Evolutionary conservation across 2,113 vertebrate genomes (phyloP), one percentile per base, ranked within the genome.

Genomic region (Corydoras maculifer): DNA sequence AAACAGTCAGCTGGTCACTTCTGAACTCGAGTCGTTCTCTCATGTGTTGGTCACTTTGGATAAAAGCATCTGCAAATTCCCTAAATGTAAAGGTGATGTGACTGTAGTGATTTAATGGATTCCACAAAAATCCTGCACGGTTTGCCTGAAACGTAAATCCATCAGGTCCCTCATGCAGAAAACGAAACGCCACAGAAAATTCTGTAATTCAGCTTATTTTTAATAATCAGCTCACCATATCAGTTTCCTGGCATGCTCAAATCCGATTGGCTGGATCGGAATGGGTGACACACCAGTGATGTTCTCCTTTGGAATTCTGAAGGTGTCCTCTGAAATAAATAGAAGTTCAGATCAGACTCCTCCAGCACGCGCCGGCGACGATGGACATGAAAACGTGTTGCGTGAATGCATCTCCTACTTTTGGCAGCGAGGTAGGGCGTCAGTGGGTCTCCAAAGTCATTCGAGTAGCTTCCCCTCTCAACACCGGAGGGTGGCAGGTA

Each of bases 201-300:
- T 43, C 35, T 43, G 18, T 25, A 25, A 43, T 43, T 43, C 1
- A 43, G 7, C 35, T 43, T 43, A 43, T 43, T 43, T 43, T 43
- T 43, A 43, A 43, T 43, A 43, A 57, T 57, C n/a, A 2, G 81
- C 91, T 82, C 62, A 96, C 94, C 94, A 92, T 70, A 96, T 94
- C n/a, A 96, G 82, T 2, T 0, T 61, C 58, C 79, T 73, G 2
- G 94, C 94, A 60, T 94, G 91, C 71, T 90, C 86, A 76, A 92
- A 96, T 73, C 93, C 91, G 5, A 96, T 96, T 65, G 94, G 94
- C 68, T 95, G 93, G n/a, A 81, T 85, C 2, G 93, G 93, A 82
- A 96, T 92, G 3, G 92, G 92, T 12, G 92, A 91, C 49, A 92
- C 70, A 25, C 90, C 92, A 0, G 76, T 81, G 35, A 88, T 88